Evolutionary conservation across 2,888 invertebrate species (phyloP), one percentile per base, ranked within the genome.

Genomic region (Tinea pellionella): DNA sequence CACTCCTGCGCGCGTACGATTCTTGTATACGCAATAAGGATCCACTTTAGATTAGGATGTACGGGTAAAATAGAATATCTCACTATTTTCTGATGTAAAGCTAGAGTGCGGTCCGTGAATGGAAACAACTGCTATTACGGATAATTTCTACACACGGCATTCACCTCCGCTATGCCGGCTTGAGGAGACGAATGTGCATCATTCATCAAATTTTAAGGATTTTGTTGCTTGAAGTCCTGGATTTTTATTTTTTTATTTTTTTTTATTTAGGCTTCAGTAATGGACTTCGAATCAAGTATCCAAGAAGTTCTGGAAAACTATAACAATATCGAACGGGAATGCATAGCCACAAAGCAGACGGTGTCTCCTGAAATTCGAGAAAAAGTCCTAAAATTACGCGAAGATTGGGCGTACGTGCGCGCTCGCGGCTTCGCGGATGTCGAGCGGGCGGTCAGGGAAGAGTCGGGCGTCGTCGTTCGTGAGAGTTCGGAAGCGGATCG

Each of bases 231-330:
- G n/a, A n/a, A n/a, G n/a, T 24, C 24, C 24, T 24, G 3, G 24
- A 6, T 24, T 24, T 24, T 59, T 53, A 57, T 56, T 9, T 3
- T 42, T n/a, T 24, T 6, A 24, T 24, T 24, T 24, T 2, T 24
- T 55, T 55, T 19, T 15, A 64, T 61, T 4, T 67, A 89, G 89
- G 75, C 70, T 3, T 72, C 74, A 47, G 80, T 89, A 12, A 70
- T 75, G 62, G 91, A 90, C 66, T 89, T 87, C 59, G 89, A 89
- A 69, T 78, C 86, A 62, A 91, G 91, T 69, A 88, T 91, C 43
- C 88, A 88, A 66, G 91, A 91, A 66, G 88, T 91, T 53, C 69
- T 91, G 56, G 90, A 91, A 72, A 90, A 90, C 75, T 91, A 89
- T 74, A 90, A 89, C 60, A 90, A 90, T 75, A 74, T 92, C 67